These are phyloP conservation scores for Eclectus roratus DNA, from an alignment of 2,113 vertebrate genomes.

Conservation along the genomic window DNA sequence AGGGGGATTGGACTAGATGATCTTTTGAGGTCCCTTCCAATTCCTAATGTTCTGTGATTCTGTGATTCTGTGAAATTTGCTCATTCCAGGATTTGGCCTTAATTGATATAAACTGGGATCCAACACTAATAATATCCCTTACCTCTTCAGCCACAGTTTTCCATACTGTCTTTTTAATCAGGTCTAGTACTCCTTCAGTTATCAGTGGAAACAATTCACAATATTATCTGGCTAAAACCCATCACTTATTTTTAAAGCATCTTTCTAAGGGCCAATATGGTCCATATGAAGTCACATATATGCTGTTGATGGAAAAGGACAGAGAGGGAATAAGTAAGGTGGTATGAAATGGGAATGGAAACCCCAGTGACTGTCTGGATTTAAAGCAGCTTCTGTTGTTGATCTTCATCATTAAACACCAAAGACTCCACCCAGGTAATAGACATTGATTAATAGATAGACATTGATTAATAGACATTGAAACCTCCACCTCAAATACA, in stretches of 20 bases:
- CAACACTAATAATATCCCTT: background rate
- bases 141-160: background rate
- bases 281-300: background rate
- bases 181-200: background rate
- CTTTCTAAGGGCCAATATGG: background rate
- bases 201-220: rapidly evolving
- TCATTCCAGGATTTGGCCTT: background rate
- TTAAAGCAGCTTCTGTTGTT: background rate
- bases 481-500: background rate
- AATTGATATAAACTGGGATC: background rate
- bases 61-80: too few species aligned
- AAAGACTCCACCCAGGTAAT: background rate
- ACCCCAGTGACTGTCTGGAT: rapidly evolving
- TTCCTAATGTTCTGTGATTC: too few species aligned
- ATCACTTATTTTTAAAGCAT: background rate
- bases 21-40: too few species aligned
- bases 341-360: background rate
- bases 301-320: background rate
- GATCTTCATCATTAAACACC: background rate
- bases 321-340: background rate
- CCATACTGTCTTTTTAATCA: background rate
- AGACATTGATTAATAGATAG: background rate
- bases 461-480: background rate
- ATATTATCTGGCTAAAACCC: background rate
- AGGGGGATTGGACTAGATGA: too few species aligned